Percentiles rank a stretch among this genome's conserved stretches.
Evolutionary conservation across 2,113 vertebrate species (phyloP).

Genomic region (Plotosus lineatus): DNA sequence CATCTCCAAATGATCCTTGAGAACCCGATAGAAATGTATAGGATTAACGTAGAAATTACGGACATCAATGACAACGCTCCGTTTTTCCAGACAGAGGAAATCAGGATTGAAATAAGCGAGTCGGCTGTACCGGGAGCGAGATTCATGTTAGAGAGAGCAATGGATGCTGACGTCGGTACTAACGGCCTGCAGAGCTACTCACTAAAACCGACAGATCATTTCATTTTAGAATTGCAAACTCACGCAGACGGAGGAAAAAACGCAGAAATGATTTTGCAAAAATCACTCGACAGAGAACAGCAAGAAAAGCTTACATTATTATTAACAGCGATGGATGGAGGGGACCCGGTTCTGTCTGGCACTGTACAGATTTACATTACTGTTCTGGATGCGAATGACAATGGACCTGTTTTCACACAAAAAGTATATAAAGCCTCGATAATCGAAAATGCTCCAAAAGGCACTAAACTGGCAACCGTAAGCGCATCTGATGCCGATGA

Average conservation of each 20-base stretch:
- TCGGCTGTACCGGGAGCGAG: constrained; percentile 26
- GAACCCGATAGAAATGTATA: constrained; percentile 50
- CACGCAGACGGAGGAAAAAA: constrained; percentile 61
- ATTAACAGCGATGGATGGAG: constrained; percentile 61
- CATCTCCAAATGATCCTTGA: constrained; percentile 54
- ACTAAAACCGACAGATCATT: constrained; percentile 66
- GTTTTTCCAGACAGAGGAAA: constrained; percentile 55
- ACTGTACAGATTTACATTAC: constrained; percentile 59
- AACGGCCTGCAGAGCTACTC: constrained; percentile 55
- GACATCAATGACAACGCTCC: constrained; percentile 62
- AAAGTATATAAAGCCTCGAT: constrained; percentile 49
- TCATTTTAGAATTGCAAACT: constrained; percentile 60
- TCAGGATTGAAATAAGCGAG: constrained; percentile 61
- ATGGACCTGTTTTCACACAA: constrained; percentile 65
- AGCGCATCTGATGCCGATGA: constrained; percentile 55
- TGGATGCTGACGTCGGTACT: constrained; percentile 46
- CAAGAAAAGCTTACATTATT: constrained; percentile 46
- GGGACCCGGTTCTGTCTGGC: constrained; percentile 52
- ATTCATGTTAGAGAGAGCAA: constrained; percentile 50
- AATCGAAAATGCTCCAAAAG: constrained; percentile 49
- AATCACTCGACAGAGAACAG: constrained; percentile 59
- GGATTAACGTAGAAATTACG: constrained; percentile 43
- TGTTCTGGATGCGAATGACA: constrained; percentile 79
- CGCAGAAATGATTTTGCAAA: constrained; percentile 58
- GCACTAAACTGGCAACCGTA: constrained; percentile 40